Evolutionary conservation across 2,797 vertebrate species (phyloP).

Genomic region (Monodelphis domestica): DNA sequence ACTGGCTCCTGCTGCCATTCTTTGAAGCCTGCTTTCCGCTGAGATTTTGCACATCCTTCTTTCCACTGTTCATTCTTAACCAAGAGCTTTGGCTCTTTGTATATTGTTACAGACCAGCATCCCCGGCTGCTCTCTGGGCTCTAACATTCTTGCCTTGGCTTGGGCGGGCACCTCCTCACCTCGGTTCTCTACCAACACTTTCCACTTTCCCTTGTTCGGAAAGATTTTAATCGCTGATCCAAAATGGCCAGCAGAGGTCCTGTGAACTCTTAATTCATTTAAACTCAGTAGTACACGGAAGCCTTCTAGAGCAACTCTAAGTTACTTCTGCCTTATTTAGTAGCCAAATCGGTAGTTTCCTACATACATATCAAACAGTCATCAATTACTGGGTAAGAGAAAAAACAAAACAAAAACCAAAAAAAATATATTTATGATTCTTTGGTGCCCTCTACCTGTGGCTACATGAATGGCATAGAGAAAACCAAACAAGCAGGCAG

Average conservation of each 20-base stretch:
- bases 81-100: not conserved
- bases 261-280: not conserved
- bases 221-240: not conserved
- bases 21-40: not conserved
- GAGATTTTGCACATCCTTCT: not conserved
- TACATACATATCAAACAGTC: not conserved
- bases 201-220: not conserved
- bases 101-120: not conserved
- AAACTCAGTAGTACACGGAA: not conserved
- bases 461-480: not conserved
- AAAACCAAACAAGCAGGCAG: not conserved
- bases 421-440: not conserved
- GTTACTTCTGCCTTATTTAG: not conserved
- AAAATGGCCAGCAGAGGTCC: not conserved
- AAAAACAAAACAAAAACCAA: too few species aligned
- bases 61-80: not conserved
- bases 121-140: not conserved
- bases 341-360: not conserved
- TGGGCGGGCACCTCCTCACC: not conserved
- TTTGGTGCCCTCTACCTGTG: conserved; percentile 63
- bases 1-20: not conserved
- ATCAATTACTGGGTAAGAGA: not conserved
- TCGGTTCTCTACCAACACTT: not conserved
- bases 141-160: not conserved
- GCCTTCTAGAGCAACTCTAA: not conserved